Conservation (phyloP, 2,888 invertebrate genomes). For the Eristalinus aeneus region DNA sequence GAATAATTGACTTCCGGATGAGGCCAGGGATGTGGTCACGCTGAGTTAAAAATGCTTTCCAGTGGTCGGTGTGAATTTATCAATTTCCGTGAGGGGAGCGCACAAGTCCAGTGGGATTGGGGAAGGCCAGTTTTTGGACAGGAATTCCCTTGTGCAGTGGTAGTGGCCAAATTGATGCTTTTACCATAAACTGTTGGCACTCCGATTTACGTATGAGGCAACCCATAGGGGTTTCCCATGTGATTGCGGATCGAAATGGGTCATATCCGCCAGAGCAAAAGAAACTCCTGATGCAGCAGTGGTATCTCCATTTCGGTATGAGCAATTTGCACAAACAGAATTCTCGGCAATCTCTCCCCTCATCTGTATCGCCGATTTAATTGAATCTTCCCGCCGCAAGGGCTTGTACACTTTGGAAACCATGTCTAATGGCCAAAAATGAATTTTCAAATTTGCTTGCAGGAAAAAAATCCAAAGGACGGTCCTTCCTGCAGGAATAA, state of each 20-base stretch:
- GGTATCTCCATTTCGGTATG: too few species aligned
- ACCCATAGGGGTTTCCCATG: background rate
- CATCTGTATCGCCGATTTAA: background rate
- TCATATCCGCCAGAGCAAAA: too few species aligned
- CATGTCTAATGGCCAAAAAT: too few species aligned
- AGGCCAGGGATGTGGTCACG: conserved; percentile 32
- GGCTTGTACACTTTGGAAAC: background rate
- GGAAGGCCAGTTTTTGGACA: background rate
- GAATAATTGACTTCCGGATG: conserved; percentile 66
- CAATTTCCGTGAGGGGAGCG: background rate
- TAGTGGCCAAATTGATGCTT: background rate
- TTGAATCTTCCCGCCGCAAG: background rate
- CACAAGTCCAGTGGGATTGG: background rate
- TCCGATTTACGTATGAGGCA: background rate
- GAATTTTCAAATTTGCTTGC: background rate
- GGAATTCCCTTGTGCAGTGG: background rate
- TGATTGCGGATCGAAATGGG: background rate
- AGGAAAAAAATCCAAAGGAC: background rate
- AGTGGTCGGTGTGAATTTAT: conserved; percentile 26
- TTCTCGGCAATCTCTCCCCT: too few species aligned
- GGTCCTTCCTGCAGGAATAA: background rate
- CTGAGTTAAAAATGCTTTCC: conserved; percentile 19
- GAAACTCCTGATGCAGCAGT: too few species aligned
- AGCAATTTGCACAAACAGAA: too few species aligned
- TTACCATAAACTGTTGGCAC: background rate